phyloP scores from a whole-genome alignment of 2,888 invertebrate species.

The Orchestes rusci region DNA sequence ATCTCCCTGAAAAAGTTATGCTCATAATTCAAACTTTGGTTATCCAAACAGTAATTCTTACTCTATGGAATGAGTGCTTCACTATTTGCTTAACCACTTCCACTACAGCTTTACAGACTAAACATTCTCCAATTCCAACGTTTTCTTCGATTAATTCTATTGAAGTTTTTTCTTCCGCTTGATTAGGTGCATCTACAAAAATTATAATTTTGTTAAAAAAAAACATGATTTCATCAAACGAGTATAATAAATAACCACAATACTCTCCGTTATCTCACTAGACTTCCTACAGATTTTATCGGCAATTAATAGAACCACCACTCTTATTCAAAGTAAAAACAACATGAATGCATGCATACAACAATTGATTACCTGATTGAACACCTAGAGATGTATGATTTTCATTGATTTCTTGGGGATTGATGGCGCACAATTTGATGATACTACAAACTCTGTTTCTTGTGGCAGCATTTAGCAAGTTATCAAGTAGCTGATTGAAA shows the following conservation, averaged over 20 bases:
- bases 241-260: too few relatives aligned
- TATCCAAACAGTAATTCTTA: constrained; percentile 4
- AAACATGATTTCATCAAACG: not conserved
- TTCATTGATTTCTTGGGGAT: too few relatives aligned
- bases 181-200: not conserved
- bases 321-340: too few relatives aligned
- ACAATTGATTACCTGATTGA: too few relatives aligned
- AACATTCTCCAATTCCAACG: constrained; percentile 4
- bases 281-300: too few relatives aligned
- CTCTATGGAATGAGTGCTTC: constrained; percentile 3
- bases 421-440: not conserved
- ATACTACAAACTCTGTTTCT: constrained; percentile 2
- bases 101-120: constrained; percentile 13
- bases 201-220: not conserved
- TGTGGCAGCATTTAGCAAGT: not conserved
- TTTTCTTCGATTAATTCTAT: not conserved
- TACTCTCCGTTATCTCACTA: too few relatives aligned
- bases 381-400: too few relatives aligned
- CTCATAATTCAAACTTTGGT: not conserved
- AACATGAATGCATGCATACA: too few relatives aligned
- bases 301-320: too few relatives aligned
- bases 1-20: constrained; percentile 6
- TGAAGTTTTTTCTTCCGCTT: not conserved
- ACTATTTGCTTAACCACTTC: constrained; percentile 8
- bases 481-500: not conserved